phyloP scores from a whole-genome alignment of 2,113 vertebrate genomes.

The Pedionomus torquatus region DNA sequence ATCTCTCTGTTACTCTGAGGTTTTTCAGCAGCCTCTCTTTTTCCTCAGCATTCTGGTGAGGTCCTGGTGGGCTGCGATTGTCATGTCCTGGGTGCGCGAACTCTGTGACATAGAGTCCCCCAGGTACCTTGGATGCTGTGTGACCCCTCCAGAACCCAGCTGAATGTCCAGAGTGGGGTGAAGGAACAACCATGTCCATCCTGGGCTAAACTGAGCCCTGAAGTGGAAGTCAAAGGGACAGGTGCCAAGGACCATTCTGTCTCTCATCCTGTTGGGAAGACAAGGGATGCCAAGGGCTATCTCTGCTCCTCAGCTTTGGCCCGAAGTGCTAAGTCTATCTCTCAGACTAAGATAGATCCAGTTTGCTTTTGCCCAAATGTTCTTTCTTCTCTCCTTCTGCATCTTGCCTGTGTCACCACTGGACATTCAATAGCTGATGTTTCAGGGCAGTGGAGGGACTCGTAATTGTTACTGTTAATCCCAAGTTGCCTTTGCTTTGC shows the following conservation, averaged over 20 bases:
- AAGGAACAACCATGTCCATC: neutral
- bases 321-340: neutral
- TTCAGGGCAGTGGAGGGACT: neutral
- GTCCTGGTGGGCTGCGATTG: rapidly evolving
- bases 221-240: neutral
- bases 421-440: neutral
- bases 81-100: rapidly evolving
- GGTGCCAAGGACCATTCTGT: neutral
- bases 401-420: neutral
- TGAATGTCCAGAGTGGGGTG: neutral
- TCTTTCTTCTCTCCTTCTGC: neutral
- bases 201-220: neutral
- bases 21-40: neutral
- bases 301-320: neutral
- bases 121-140: neutral
- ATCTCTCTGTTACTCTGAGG: neutral
- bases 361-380: neutral
- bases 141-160: neutral
- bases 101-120: rapidly evolving
- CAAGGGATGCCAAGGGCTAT: neutral
- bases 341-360: neutral
- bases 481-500: neutral
- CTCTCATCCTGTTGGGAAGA: neutral
- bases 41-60: neutral
- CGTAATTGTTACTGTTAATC: neutral